Base-by-base conservation (phyloP, 30 jellyfish, hydroid and myxozoan species). In the Sanderia malayensis region DNA sequence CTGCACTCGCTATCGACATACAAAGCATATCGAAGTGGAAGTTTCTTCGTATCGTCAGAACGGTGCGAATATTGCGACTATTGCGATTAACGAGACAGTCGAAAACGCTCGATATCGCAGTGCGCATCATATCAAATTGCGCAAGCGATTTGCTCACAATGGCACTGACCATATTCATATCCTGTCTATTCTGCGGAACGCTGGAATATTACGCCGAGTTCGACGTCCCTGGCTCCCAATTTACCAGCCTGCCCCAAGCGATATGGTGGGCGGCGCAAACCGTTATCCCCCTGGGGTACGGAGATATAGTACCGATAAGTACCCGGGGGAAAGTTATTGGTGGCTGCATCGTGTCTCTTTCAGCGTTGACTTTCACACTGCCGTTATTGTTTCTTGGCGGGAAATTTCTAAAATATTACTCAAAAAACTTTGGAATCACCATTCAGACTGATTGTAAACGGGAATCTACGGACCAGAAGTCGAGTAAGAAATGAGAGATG, bases 211-310 rank as follows among this genome's bases (percentile, higher is more conserved):
- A 28, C 73, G 83, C 86, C 31, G 96, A 86, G 77, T 23, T 37
- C 2, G 65, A 31, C 18, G 70, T 25, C 8, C 67, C 85, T 6
- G 80, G 75, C 17, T 58, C 92, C 3, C 41, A 49, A 30, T 86
- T 86, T 47, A 67, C 85, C 1, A 86, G 96, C 63, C 74, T 86
- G 7, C 96, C 96, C 18, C 71, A 62, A 59, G 75, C 96, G 25
- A 57, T 86, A 27, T 86, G 96, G 96, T 86, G 96, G 96, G 92
- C 92, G 6, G 82, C 76, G 0, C 96, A 86, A 59, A 79, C 96
- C 21, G 82, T 77, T 23, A 75, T 86, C 78, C 80, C 84, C 26
- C 71, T 86, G 21, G 96, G 96, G 4, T 86, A 86, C 53, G 96
- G 96, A 15, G 96, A 86, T 74, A 86, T 86, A 11, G 88, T 86